Conservation (phyloP, 2,888 invertebrate genomes). For the Melolontha melolontha region DNA sequence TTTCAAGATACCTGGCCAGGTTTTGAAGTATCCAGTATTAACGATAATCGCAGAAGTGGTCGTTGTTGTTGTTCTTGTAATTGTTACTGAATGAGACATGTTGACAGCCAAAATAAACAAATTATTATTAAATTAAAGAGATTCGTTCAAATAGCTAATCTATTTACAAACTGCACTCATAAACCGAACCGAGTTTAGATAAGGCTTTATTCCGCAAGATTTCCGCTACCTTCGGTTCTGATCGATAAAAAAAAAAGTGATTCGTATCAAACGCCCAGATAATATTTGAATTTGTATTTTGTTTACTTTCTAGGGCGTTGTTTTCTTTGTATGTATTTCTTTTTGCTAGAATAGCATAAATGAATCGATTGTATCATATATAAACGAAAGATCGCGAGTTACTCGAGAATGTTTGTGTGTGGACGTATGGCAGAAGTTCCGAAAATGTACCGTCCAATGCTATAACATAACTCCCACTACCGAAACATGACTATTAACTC, state of each 20-base stretch:
- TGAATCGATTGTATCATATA: neutral
- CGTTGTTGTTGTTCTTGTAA: slow-evolving; percentile 84
- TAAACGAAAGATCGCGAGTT: neutral
- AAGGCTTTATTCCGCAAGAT: slow-evolving; percentile 3
- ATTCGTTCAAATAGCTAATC: neutral
- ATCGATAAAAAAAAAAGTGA: neutral
- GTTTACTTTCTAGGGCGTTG: no score
- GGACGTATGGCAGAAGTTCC: slow-evolving; percentile 3
- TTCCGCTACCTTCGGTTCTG: neutral
- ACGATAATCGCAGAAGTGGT: slow-evolving; percentile 81
- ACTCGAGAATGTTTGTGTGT: neutral
- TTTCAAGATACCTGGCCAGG: slow-evolving; percentile 84
- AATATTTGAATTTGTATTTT: no score
- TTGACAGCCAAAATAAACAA: slow-evolving; percentile 54
- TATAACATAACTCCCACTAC: slow-evolving; percentile 26
- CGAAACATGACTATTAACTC: slow-evolving; percentile 4
- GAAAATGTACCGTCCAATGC: slow-evolving; percentile 14
- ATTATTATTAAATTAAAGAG: neutral
- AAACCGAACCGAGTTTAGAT: neutral
- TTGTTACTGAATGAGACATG: slow-evolving; percentile 91
- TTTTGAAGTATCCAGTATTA: slow-evolving; percentile 84
- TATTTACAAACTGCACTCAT: slow-evolving; percentile 1
- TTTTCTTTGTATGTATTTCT: no score
- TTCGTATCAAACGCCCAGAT: neutral
- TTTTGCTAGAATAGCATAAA: no score